Evolutionary conservation across 2,888 invertebrate genomes (phyloP).

Genomic region (Ophion ellenae): DNA sequence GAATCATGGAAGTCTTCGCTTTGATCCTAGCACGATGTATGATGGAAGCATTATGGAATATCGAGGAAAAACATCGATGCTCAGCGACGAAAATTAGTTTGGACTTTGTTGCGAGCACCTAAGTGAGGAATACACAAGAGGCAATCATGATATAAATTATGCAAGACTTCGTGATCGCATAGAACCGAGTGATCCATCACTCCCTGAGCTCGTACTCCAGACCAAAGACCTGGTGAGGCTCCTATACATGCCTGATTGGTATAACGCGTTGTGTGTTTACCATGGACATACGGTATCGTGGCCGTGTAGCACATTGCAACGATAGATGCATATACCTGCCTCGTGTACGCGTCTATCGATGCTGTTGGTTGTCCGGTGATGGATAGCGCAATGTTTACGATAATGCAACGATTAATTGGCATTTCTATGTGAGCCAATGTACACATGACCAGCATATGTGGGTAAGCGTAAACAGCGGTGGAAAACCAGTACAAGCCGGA

Average conservation of each 20-base stretch:
- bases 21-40: too few species aligned
- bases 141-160: conserved; percentile 55
- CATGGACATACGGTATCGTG: conserved; percentile 50
- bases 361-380: conserved; percentile 59
- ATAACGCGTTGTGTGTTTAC: conserved; percentile 55
- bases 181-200: conserved; percentile 59
- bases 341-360: conserved; percentile 55
- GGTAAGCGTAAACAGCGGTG: not conserved
- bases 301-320: conserved; percentile 39
- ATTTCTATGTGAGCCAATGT: conserved; percentile 17
- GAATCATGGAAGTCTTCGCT: too few species aligned
- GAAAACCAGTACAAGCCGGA: not conserved
- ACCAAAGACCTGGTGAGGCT: conserved; percentile 32
- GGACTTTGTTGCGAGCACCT: not conserved
- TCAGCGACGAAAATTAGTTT: too few species aligned
- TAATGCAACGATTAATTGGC: conserved; percentile 65
- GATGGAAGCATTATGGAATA: too few species aligned
- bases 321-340: conserved; percentile 51
- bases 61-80: too few species aligned
- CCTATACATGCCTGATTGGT: conserved; percentile 41
- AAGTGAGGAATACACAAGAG: conserved; percentile 27
- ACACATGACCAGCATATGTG: conserved; percentile 8
- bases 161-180: conserved; percentile 27
- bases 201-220: conserved; percentile 39
- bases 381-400: conserved; percentile 63